Conservation (phyloP, 2,888 invertebrate genomes). For the Cephus spinipes region DNA sequence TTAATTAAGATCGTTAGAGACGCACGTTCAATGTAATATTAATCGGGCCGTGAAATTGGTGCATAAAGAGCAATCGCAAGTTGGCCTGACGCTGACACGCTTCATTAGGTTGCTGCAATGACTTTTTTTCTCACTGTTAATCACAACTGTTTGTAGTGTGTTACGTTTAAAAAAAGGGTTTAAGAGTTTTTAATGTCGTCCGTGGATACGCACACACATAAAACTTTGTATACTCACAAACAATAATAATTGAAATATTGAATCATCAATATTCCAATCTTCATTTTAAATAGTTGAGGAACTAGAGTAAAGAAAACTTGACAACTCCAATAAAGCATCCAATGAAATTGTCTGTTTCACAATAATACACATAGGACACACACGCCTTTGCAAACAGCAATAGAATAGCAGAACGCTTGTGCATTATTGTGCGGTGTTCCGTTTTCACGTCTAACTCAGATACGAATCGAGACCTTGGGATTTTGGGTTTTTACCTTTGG, state of each 20-base stretch:
- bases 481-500: neutral
- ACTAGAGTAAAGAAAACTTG: neutral
- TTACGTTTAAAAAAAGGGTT: slow-evolving; percentile 17
- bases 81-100: slow-evolving; percentile 49
- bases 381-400: slow-evolving; percentile 20
- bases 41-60: neutral
- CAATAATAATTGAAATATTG: neutral
- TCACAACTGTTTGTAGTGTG: slow-evolving; percentile 39
- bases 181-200: neutral
- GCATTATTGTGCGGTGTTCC: slow-evolving; percentile 30
- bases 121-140: slow-evolving; percentile 27
- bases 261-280: neutral
- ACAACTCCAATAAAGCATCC: slow-evolving; percentile 8
- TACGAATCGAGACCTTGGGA: neutral
- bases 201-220: slow-evolving; percentile 3
- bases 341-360: slow-evolving; percentile 19
- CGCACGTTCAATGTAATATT: neutral
- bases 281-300: too few relatives aligned
- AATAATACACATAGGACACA: slow-evolving; percentile 17
- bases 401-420: slow-evolving; percentile 22
- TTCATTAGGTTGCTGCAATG: slow-evolving; percentile 57
- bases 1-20: too few relatives aligned
- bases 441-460: slow-evolving; percentile 13
- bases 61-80: neutral
- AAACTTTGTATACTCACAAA: neutral